Conservation (phyloP, 2,797 vertebrate species). For the Pristis pectinata region DNA sequence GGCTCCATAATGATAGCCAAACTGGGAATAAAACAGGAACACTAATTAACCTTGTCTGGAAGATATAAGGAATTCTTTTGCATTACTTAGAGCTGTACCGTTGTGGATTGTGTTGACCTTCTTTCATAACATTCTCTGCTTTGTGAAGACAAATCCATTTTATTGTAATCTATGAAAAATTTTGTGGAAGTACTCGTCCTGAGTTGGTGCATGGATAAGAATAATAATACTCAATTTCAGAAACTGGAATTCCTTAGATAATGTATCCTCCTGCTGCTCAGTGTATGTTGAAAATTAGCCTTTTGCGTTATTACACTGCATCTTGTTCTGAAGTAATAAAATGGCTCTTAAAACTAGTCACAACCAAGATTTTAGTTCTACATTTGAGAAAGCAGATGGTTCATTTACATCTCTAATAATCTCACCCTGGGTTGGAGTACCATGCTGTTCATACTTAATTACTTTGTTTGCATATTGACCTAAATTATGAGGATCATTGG, state of each 20-base stretch:
- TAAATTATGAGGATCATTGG: not conserved
- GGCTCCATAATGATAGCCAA: not conserved
- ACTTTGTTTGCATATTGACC: not conserved
- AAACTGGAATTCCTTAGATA: not conserved
- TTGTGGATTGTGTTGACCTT: not conserved
- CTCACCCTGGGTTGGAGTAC: not conserved
- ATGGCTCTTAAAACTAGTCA: not conserved
- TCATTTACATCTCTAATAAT: conserved; percentile 8
- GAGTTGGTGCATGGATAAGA: not conserved
- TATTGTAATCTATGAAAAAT: not conserved
- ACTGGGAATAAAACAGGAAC: not conserved
- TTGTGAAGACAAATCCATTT: not conserved
- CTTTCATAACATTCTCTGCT: not conserved
- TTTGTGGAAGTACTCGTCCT: not conserved
- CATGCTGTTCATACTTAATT: conserved; percentile 2
- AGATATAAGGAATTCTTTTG: not conserved
- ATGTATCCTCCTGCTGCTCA: not conserved
- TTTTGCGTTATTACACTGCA: not conserved
- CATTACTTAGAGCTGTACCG: not conserved
- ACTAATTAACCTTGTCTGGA: not conserved
- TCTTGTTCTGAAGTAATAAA: not conserved
- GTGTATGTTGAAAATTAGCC: not conserved
- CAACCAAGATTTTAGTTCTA: not conserved
- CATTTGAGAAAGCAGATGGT: not conserved
- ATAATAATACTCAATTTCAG: not conserved